These are phyloP conservation scores for Tachysurus vachellii DNA, from an alignment of 2,113 vertebrate genomes.

Conservation along the genomic window DNA sequence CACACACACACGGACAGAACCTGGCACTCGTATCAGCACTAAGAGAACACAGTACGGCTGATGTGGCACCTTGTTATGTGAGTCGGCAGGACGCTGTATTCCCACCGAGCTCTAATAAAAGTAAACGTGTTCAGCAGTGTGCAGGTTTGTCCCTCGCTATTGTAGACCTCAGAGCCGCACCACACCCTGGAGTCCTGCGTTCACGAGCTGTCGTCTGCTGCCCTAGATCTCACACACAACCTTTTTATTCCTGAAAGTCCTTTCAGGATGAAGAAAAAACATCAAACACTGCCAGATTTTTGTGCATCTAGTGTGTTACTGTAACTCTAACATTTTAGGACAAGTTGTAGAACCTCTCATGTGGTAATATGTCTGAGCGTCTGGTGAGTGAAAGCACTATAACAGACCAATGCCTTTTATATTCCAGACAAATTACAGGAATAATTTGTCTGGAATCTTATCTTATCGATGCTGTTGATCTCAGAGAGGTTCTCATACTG, in stretches of 20 bases:
- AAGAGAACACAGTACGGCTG: too few species aligned
- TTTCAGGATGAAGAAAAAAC: background rate
- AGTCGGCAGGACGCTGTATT: too few species aligned
- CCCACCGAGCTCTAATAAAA: background rate
- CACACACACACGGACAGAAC: too few species aligned
- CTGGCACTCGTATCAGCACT: too few species aligned
- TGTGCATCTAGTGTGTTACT: too few species aligned
- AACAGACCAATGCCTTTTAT: background rate
- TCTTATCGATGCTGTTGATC: background rate
- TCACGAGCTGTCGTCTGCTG: background rate
- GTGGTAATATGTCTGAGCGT: background rate
- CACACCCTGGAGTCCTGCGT: background rate
- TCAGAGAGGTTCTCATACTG: background rate
- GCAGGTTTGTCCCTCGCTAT: background rate
- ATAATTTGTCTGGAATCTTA: too few species aligned
- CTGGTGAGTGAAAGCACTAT: too few species aligned
- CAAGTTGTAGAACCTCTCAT: background rate
- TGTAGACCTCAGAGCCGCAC: background rate
- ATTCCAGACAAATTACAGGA: background rate
- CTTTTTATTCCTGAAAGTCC: background rate
- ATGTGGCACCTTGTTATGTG: too few species aligned
- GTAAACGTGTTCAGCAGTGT: background rate
- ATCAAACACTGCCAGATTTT: too few species aligned
- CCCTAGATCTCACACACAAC: constrained; percentile 1
- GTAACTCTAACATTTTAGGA: background rate